Evolutionary conservation across 1,140 invertebrate genomes (phyloP).

Genomic region (Hetaerina americana): DNA sequence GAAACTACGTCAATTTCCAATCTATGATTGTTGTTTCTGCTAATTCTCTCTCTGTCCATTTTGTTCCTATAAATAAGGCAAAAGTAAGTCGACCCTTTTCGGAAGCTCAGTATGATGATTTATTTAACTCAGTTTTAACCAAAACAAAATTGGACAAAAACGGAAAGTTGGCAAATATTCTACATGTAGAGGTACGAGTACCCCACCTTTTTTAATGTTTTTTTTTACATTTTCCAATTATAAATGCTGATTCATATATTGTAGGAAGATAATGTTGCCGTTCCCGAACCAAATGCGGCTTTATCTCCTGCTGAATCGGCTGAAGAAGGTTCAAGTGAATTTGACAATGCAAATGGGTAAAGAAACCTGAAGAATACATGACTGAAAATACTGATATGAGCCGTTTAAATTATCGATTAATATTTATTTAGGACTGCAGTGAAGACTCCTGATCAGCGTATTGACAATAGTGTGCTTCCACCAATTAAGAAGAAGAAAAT

Average conservation of each 20-base stretch:
- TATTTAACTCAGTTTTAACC: background rate
- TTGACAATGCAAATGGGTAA: no score
- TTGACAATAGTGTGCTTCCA: background rate
- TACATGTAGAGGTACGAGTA: background rate
- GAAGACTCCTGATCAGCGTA: background rate
- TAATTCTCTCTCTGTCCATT: no score
- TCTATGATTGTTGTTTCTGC: no score
- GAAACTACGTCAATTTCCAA: no score
- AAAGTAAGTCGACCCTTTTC: no score
- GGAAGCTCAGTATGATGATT: background rate
- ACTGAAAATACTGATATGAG: no score
- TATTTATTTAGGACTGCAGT: background rate
- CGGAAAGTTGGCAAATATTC: background rate
- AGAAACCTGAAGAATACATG: no score
- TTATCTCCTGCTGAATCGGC: background rate
- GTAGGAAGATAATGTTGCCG: background rate
- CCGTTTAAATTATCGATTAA: background rate
- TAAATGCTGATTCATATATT: background rate
- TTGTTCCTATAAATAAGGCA: no score
- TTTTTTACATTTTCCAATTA: background rate
- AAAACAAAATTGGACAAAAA: background rate
- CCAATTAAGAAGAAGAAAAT: background rate
- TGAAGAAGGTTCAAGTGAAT: no score
- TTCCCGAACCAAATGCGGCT: background rate
- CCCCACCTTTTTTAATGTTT: background rate